A percentile compares a stretch with the other conserved stretches of the same genome.
Conservation (phyloP, 2,888 invertebrate genomes). For the Leptinotarsa peninsularis region DNA sequence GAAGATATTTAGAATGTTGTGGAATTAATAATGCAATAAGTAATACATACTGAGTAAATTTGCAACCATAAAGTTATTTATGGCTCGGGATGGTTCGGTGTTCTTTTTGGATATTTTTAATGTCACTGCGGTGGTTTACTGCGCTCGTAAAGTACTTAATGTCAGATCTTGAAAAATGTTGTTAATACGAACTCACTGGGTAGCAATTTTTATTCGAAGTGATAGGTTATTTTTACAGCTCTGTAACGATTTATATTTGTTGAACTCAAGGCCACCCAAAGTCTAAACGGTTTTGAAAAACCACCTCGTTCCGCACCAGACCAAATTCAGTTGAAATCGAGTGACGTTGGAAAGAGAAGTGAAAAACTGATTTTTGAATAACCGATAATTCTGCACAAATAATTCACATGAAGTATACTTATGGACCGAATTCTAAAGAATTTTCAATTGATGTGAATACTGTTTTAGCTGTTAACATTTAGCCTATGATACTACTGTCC, state of each 20-base stretch:
- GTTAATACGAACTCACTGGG: slow-evolving; percentile 4
- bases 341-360: too few species aligned
- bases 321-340: too few species aligned
- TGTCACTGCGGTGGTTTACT: slow-evolving; percentile 14
- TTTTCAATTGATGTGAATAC: too few species aligned
- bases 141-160: slow-evolving; percentile 15
- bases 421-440: too few species aligned
- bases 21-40: slow-evolving; percentile 30
- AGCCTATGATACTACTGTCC: too few species aligned
- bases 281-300: neutral
- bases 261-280: slow-evolving; percentile 6
- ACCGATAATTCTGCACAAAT: too few species aligned
- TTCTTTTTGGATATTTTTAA: slow-evolving; percentile 19
- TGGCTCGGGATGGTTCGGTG: slow-evolving; percentile 17
- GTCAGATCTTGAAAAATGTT: slow-evolving; percentile 24
- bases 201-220: slow-evolving; percentile 12
- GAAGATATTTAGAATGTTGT: slow-evolving; percentile 23
- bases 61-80: slow-evolving; percentile 26
- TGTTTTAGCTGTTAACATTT: too few species aligned
- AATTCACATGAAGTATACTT: too few species aligned
- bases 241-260: neutral
- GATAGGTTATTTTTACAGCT: slow-evolving; percentile 9
- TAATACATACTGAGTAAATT: slow-evolving; percentile 29
- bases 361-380: too few species aligned
- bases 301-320: too few species aligned